Evolutionary conservation across 1,140 invertebrate species (phyloP).

Genomic region (Lineus longissimus): DNA sequence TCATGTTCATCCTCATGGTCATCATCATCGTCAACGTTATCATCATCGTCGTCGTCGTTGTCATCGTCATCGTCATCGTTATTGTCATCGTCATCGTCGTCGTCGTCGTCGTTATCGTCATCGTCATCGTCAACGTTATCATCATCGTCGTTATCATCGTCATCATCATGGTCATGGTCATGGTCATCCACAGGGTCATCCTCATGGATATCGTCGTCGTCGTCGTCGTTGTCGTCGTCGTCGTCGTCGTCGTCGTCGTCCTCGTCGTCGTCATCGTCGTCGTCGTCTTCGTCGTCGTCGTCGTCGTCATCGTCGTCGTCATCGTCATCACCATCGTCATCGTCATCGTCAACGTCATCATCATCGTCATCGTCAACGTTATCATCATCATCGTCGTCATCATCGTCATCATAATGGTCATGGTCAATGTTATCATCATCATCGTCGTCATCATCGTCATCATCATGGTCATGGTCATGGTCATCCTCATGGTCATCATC

Average conservation of each 20-base stretch:
- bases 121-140: too few relatives aligned
- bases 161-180: too few relatives aligned
- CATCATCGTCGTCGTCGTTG: not conserved
- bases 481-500: not conserved
- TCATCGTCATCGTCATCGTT: not conserved
- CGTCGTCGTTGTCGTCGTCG: too few relatives aligned
- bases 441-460: conserved; percentile 1
- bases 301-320: not conserved
- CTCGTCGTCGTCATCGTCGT: not conserved
- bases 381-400: conserved; percentile 1
- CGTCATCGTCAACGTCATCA: not conserved
- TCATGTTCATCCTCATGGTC: too few relatives aligned
- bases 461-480: too few relatives aligned
- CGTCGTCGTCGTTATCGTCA: conserved; percentile 1
- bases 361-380: not conserved
- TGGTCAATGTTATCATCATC: not conserved
- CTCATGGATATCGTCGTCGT: too few relatives aligned
- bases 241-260: not conserved
- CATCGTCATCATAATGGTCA: not conserved
- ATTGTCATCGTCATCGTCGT: too few relatives aligned
- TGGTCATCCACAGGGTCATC: too few relatives aligned
- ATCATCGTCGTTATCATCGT: not conserved
- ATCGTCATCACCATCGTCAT: conserved; percentile 1
- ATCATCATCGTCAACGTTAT: not conserved
- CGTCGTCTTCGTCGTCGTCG: too few relatives aligned